Percentiles rank a stretch among this genome's conserved stretches.
Evolutionary conservation across 2,113 vertebrate species (phyloP).

Genomic region (Australoheros scitulus): DNA sequence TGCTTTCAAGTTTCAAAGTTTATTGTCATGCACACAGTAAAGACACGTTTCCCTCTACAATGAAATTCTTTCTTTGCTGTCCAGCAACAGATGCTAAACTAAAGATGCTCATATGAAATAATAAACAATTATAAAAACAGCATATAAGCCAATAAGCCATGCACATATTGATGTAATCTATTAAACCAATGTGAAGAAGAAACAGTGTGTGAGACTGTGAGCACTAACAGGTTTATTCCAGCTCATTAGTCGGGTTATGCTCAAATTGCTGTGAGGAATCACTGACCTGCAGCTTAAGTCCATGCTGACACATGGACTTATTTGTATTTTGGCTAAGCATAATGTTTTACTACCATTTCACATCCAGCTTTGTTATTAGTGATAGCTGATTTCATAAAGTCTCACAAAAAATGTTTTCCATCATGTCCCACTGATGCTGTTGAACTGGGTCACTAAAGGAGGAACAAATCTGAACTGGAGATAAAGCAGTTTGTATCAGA

Average conservation of each 20-base stretch:
- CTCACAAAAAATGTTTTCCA: no score
- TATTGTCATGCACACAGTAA: no score
- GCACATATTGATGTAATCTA: no score
- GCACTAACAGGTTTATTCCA: constrained; percentile 9
- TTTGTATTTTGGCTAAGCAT: not conserved
- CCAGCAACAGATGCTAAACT: no score
- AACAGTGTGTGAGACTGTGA: not conserved
- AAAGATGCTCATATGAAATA: no score
- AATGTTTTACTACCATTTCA: no score
- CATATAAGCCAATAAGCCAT: no score
- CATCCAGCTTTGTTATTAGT: no score
- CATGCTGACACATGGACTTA: not conserved
- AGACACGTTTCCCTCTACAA: no score
- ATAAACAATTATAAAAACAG: no score
- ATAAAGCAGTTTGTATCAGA: not conserved
- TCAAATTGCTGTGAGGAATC: not conserved
- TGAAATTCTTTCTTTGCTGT: no score
- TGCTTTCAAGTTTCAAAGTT: not conserved
- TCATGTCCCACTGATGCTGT: not conserved
- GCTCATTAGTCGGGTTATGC: not conserved
- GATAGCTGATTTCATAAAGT: no score
- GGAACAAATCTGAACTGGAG: not conserved
- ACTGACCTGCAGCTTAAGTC: not conserved
- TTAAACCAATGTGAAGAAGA: not conserved
- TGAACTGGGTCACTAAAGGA: not conserved